These are phyloP conservation scores for Gavia stellata DNA, from an alignment of 2,113 vertebrate genomes.

Conservation along the genomic window DNA sequence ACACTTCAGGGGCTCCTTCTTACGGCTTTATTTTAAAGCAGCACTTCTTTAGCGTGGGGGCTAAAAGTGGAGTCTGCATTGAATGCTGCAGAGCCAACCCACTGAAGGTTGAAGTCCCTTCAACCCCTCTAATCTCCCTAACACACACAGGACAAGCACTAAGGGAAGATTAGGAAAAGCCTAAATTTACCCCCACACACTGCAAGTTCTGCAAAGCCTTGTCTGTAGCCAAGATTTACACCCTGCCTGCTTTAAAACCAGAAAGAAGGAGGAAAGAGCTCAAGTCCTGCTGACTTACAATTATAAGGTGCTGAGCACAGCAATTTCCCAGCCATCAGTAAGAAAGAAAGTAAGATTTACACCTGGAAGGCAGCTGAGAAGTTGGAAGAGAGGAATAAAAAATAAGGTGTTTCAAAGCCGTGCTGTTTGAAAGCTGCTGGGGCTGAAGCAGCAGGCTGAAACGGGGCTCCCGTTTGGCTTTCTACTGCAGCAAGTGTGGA, in stretches of 20 bases:
- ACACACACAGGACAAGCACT: no score
- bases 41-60: not conserved
- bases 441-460: not conserved
- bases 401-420: not conserved
- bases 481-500: not conserved
- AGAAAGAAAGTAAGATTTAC: not conserved
- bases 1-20: not conserved
- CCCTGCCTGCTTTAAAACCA: not conserved
- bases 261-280: not conserved
- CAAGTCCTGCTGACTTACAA: not conserved
- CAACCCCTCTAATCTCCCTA: not conserved
- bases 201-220: not conserved
- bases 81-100: not conserved
- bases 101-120: not conserved
- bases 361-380: not conserved
- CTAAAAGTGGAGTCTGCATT: not conserved
- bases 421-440: not conserved
- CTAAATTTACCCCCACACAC: fast-evolving
- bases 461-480: not conserved
- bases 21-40: not conserved
- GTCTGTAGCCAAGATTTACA: not conserved
- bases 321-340: not conserved
- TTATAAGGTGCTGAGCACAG: not conserved
- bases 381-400: not conserved
- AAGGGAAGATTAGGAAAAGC: not conserved